A percentile compares a stretch with the other conserved stretches of the same genome.
These are phyloP conservation scores for Acrobeloides nanus DNA, from an alignment of 2,888 invertebrate genomes.

Conservation along the genomic window DNA sequence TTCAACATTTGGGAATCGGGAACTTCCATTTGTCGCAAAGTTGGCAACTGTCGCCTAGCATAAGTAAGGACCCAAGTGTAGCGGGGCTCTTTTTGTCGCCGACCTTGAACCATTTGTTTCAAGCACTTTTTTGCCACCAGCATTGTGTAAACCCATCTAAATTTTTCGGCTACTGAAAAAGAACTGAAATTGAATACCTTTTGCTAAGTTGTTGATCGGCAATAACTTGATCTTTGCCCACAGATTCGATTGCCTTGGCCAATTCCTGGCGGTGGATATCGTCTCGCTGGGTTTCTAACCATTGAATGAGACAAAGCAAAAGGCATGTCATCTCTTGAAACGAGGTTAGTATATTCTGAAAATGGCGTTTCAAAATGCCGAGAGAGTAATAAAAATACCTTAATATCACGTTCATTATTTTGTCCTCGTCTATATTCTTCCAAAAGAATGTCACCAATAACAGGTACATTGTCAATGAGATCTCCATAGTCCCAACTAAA, in stretches of 20 bases:
- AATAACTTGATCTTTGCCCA: too few relatives aligned
- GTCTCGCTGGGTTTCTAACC: constrained; percentile 32
- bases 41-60: constrained; percentile 22
- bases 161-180: neutral
- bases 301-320: constrained; percentile 31
- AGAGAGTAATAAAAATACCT: too few relatives aligned
- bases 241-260: too few relatives aligned
- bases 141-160: constrained; percentile 15
- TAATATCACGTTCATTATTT: too few relatives aligned
- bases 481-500: constrained; percentile 14
- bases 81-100: constrained; percentile 15
- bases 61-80: constrained; percentile 28
- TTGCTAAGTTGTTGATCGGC: too few relatives aligned
- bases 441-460: constrained; percentile 15
- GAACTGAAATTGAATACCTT: too few relatives aligned
- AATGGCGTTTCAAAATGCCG: too few relatives aligned
- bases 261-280: too few relatives aligned
- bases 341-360: constrained; percentile 19
- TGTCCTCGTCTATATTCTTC: too few relatives aligned
- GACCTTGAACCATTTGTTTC: constrained; percentile 12
- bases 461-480: constrained; percentile 13
- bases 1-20: constrained; percentile 21
- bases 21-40: constrained; percentile 9
- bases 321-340: constrained; percentile 21
- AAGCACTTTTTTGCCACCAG: constrained; percentile 11